phyloP scores from a whole-genome alignment of 2,113 vertebrate species.

The Gavia stellata region DNA sequence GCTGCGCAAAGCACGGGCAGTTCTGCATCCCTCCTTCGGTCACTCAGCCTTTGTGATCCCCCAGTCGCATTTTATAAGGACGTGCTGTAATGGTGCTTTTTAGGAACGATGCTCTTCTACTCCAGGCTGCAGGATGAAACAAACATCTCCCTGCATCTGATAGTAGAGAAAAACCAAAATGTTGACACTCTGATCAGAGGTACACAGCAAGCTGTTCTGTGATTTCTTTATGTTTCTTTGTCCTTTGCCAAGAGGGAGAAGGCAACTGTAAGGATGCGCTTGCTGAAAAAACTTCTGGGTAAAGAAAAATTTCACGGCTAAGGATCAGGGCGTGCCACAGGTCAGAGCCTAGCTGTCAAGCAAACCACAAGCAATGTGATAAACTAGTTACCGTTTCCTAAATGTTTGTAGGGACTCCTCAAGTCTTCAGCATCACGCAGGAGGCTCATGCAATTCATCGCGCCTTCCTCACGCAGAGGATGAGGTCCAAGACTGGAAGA shows the following conservation, averaged over 20 bases:
- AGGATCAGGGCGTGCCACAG: background rate
- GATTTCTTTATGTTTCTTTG: background rate
- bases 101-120: background rate
- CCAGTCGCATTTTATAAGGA: background rate
- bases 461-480: background rate
- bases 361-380: background rate
- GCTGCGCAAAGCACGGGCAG: rapidly evolving
- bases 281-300: background rate
- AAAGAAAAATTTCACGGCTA: background rate
- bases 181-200: constrained; percentile 12
- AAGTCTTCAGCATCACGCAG: background rate
- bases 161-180: background rate
- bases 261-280: background rate
- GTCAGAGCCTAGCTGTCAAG: background rate
- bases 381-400: background rate
- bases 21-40: background rate
- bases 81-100: background rate
- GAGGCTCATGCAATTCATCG: background rate
- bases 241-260: background rate
- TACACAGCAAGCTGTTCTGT: background rate
- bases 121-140: constrained; percentile 11
- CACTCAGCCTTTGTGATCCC: background rate
- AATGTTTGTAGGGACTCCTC: background rate
- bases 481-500: background rate
- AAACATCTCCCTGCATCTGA: background rate